phyloP scores from a whole-genome alignment of 2,113 vertebrate genomes.

The Acinonyx jubatus region DNA sequence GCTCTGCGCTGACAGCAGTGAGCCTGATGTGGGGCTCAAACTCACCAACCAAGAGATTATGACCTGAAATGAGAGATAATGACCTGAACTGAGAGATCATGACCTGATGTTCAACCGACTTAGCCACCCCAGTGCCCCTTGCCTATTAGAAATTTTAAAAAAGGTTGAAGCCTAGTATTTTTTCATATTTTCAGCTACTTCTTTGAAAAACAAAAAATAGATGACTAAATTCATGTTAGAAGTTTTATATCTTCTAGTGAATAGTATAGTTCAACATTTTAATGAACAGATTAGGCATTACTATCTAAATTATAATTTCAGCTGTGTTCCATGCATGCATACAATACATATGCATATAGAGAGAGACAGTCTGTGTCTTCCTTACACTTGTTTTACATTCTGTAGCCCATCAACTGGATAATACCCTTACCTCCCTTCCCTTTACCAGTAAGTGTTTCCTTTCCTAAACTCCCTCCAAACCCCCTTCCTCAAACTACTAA shows the following conservation, averaged over 20 bases:
- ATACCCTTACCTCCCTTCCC: background rate
- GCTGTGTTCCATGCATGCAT: background rate
- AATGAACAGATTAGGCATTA: slow-evolving; percentile 35
- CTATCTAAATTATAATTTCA: slow-evolving; percentile 35
- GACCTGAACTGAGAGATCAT: too few relatives aligned
- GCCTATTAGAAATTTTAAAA: background rate
- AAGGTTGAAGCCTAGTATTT: slow-evolving; percentile 20
- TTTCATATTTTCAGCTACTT: background rate
- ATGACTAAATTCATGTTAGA: slow-evolving; percentile 32
- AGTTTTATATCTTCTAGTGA: background rate
- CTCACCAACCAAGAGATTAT: too few relatives aligned
- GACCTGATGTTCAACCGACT: too few relatives aligned
- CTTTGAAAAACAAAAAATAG: slow-evolving; percentile 44
- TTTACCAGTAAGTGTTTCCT: background rate
- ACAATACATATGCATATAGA: background rate
- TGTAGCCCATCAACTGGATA: background rate
- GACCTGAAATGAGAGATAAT: too few relatives aligned
- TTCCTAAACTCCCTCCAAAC: background rate
- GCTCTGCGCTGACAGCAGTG: too few relatives aligned
- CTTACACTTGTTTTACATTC: background rate
- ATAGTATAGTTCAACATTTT: slow-evolving; percentile 2
- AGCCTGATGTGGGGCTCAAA: too few relatives aligned
- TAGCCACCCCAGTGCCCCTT: background rate
- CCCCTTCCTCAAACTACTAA: background rate
- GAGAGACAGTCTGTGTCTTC: background rate